Evolutionary conservation across 1,140 invertebrate genomes (phyloP), one percentile per base, ranked within the genome.

Genomic region (Oedothorax gibbosus): DNA sequence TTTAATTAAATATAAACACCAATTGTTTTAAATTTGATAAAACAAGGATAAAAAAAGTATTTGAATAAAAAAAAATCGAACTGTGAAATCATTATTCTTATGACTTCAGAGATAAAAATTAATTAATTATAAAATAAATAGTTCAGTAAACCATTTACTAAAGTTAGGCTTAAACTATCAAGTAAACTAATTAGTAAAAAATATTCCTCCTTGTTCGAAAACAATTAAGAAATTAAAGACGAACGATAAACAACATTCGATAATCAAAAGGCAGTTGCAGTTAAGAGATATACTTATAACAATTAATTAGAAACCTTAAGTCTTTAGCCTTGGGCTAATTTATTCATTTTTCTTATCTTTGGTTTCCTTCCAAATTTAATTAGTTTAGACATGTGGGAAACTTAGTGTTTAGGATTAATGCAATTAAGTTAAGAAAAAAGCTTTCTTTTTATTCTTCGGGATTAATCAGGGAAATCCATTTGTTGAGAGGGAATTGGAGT

Each of bases 171-270:
- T 35, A 75, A 60, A 75, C 18, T 75, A 75, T 75, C 53, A 53
- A 75, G 57, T 75, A 57, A 75, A 75, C 57, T 75, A 35, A 75
- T 75, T 75, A 75, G 20, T 49, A 10, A 14, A 57, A 65, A 77
- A 60, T 77, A 62, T 65, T 77, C 21, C 11, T 9, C 60, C 15
- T n/a, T 51, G 60, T 35, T 35, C 35, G 1, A 35, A 65, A 77
- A 54, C 75, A 77, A 77, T 77, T 77, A 77, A 65, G 62, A 77
- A 77, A 77, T 54, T 77, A 65, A 77, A 65, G 8, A 54, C 15
- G 50, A 20, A 64, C 75, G 53, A 77, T 77, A 77, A 77, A 77
- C 62, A 65, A 77, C 14, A 51, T 77, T 77, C 60, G 50, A 77
- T 77, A 18, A 77, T 54, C 75, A 64, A 77, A 62, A 64, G 75